phyloP scores from a whole-genome alignment of 2,113 vertebrate genomes.

The Macrotis lagotis region DNA sequence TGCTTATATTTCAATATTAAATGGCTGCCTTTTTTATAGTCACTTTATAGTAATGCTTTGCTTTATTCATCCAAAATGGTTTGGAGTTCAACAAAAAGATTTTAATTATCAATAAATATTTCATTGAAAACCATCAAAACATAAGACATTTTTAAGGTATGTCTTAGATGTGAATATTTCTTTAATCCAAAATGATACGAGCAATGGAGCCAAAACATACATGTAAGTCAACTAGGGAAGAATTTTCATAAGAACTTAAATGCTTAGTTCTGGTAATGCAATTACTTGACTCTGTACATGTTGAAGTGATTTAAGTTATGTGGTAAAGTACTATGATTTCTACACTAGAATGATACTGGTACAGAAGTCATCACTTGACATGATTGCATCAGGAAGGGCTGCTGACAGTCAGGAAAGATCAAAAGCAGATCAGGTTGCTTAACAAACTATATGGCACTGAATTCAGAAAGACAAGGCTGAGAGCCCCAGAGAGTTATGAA shows the following conservation, averaged over 20 bases:
- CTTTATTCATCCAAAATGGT: not conserved
- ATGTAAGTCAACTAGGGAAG: not conserved
- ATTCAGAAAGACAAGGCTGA: conserved; percentile 69
- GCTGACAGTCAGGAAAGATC: conserved; percentile 81
- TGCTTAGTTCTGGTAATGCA: conserved; percentile 59
- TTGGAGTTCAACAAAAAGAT: not conserved
- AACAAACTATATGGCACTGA: conserved; percentile 75
- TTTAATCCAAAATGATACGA: not conserved
- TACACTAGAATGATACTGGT: conserved; percentile 70
- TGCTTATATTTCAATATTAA: not conserved
- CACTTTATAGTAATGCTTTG: not conserved
- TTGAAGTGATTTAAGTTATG: conserved; percentile 80
- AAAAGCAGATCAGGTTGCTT: conserved; percentile 84
- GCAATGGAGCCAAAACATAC: conserved; percentile 5
- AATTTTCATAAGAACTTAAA: conserved; percentile 52
- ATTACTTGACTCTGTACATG: conserved; percentile 61
- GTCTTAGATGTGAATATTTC: not conserved
- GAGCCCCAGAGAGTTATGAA: conserved; percentile 74
- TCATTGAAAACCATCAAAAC: not conserved
- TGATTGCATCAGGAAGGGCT: conserved; percentile 71
- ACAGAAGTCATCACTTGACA: conserved; percentile 76
- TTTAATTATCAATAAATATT: not conserved
- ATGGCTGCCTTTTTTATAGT: not conserved
- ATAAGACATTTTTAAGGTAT: not conserved
- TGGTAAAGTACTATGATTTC: conserved; percentile 79